A percentile compares a stretch with the other conserved stretches of the same genome.
These are phyloP conservation scores for Perizoma flavofasciatum DNA, from an alignment of 2,888 invertebrate genomes.

Conservation along the genomic window DNA sequence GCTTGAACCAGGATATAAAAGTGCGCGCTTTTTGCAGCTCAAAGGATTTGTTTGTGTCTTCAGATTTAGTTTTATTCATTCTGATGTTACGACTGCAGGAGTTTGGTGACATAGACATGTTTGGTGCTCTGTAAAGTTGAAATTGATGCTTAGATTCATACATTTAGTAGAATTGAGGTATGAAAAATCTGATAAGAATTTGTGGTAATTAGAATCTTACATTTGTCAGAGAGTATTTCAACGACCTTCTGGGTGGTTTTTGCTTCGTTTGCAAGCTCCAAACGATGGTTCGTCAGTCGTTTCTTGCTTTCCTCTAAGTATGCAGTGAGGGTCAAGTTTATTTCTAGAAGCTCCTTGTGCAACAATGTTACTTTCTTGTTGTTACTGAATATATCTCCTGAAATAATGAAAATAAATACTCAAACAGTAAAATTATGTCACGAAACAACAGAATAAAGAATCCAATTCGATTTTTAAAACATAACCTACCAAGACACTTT, in stretches of 20 bases:
- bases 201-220: slow-evolving; percentile 46
- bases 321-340: slow-evolving; percentile 73
- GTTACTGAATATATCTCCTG: slow-evolving; percentile 72
- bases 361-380: slow-evolving; percentile 62
- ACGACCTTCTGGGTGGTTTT: slow-evolving; percentile 69
- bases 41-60: slow-evolving; percentile 50
- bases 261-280: slow-evolving; percentile 65
- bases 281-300: slow-evolving; percentile 58
- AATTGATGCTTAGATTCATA: no score
- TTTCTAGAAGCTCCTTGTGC: slow-evolving; percentile 71
- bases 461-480: slow-evolving; percentile 67
- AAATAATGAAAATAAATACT: slow-evolving; percentile 47
- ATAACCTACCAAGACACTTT: slow-evolving; percentile 76
- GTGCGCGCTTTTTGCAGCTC: slow-evolving; percentile 66
- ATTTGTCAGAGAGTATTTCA: slow-evolving; percentile 65
- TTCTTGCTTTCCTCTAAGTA: slow-evolving; percentile 74
- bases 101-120: slow-evolving; percentile 60
- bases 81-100: slow-evolving; percentile 49
- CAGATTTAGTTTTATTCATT: slow-evolving; percentile 38
- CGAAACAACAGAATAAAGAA: slow-evolving; percentile 60
- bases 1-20: slow-evolving; percentile 76
- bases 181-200: not conserved
- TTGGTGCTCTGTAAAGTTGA: slow-evolving; percentile 44
- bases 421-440: slow-evolving; percentile 36
- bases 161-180: not conserved